A percentile compares a stretch with the other conserved stretches of the same genome.
Conservation (phyloP, 2,113 vertebrate species). For the Leptosomus discolor region DNA sequence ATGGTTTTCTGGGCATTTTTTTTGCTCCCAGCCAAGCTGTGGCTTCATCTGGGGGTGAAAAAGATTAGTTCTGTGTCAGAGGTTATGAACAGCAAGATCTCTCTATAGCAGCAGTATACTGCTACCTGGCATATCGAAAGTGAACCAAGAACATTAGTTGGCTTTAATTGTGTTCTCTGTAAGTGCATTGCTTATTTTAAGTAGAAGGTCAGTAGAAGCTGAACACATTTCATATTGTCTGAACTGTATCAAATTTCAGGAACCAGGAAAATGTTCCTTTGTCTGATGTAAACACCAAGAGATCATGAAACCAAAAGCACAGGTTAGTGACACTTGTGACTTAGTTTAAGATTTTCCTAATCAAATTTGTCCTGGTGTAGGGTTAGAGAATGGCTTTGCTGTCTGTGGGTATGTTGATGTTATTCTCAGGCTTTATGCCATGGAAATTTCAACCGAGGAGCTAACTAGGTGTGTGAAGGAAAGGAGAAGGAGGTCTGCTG, state of each 20-base stretch:
- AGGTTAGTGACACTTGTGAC: background rate
- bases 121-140: background rate
- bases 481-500: background rate
- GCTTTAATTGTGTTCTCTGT: background rate
- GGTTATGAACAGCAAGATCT: background rate
- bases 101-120: background rate
- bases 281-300: background rate
- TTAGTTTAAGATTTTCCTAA: background rate
- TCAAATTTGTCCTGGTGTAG: background rate
- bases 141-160: background rate
- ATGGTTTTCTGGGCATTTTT: background rate
- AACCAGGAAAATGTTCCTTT: background rate
- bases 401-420: background rate
- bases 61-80: background rate
- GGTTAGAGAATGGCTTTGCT: background rate
- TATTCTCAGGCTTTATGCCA: background rate
- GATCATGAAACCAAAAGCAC: background rate
- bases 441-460: background rate
- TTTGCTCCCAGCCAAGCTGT: background rate
- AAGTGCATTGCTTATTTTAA: background rate
- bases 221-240: background rate
- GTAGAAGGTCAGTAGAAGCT: background rate
- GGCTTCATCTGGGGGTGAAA: background rate
- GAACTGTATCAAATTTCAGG: background rate
- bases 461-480: background rate